A percentile compares a stretch with the other conserved stretches of the same genome.
These are phyloP conservation scores for Acheta domesticus DNA, from an alignment of 2,888 invertebrate species.

Conservation along the genomic window DNA sequence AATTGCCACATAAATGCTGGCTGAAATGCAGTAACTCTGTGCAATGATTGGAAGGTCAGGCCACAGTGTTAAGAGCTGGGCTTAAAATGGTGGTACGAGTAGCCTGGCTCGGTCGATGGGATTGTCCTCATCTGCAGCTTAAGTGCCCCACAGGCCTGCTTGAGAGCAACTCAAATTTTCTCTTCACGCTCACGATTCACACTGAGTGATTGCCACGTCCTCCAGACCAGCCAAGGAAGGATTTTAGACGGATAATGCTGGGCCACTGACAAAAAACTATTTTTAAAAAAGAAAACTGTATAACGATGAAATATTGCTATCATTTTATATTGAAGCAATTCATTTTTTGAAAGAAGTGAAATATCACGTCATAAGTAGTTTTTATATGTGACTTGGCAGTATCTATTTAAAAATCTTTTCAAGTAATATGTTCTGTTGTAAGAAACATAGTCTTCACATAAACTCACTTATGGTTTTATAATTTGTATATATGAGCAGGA, in stretches of 20 bases:
- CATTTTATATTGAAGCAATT: constrained; percentile 18
- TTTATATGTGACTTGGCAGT: constrained; percentile 7
- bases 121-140: neutral
- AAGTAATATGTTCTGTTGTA: neutral
- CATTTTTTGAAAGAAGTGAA: neutral
- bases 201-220: neutral
- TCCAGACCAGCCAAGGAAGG: neutral
- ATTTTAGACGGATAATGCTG: constrained; percentile 18
- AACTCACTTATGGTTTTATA: neutral
- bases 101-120: neutral
- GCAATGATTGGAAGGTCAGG: no score
- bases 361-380: neutral
- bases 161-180: neutral
- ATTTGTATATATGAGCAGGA: neutral
- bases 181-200: neutral
- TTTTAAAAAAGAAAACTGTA: neutral
- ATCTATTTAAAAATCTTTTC: constrained; percentile 1
- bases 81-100: neutral
- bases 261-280: neutral
- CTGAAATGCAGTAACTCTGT: no score
- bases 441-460: neutral
- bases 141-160: neutral
- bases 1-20: no score
- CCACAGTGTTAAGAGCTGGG: no score
- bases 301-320: constrained; percentile 4